Base-by-base conservation (phyloP, 1,140 invertebrate genomes). In the Drosophila ogumai region DNA sequence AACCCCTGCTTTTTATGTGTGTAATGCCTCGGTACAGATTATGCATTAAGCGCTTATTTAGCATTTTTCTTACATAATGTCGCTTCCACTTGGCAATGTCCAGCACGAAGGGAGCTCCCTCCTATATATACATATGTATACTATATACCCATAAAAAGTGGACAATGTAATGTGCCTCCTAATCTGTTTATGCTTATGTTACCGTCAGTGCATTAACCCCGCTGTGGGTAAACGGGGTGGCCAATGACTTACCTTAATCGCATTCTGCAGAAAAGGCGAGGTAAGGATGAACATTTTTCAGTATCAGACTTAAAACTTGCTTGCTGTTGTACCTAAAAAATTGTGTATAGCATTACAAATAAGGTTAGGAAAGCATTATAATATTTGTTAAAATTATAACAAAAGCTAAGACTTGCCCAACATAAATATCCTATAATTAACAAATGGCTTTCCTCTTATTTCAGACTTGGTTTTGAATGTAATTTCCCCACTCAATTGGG, bases 41-140 rank as follows among this genome's bases (percentile, higher is more conserved):
- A 90, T 85, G 85, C 86, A 90, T 90, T 90, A 90, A 86, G 85
- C 85, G 85, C 86, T 90, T 90, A 90, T 85, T 90, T 90, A 85
- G 85, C 85, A 90, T 86, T 90, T 90, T 90, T 86, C 79, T 87
- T 87, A 72, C 73, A 88, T 88, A 79, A 79, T 59, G 61, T 71
- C 75, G 58, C 75, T 68, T 40, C 57, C 76, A 87, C 66, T 90
- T 81, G 74, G 64, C 72, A 59, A 64, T 15, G 52, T 54, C 43
- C 54, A 79, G 32, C 49, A 49, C 43, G 59, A 41, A 34, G 36
- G 31, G 17, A 19, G 22, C 47, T 38, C 31, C 19, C 13, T 15
- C 44, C 7, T 25, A 15, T 34, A 9, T 36, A 43, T 58, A 54
- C 28, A 9, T 36, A 43, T 58, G 36, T 32, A 41, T 17, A 22